phyloP scores from a whole-genome alignment of 2,888 invertebrate species.

The Rugalucina vietnamica region DNA sequence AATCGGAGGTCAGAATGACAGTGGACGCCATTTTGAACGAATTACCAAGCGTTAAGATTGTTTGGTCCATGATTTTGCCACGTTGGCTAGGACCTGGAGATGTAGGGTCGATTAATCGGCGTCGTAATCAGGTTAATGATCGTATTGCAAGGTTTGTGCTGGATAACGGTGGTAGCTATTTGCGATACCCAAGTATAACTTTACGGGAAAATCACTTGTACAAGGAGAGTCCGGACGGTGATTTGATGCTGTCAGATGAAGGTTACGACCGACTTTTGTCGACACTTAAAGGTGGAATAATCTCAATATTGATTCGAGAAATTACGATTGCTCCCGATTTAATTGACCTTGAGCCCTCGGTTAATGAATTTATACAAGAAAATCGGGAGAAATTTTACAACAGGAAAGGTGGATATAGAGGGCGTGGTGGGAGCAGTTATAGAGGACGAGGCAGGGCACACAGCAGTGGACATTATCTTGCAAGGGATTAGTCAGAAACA shows the following conservation, averaged over 20 bases:
- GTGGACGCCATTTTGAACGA: conserved; percentile 16
- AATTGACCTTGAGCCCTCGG: conserved; percentile 15
- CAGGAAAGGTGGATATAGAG: not conserved
- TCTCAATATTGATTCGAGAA: conserved; percentile 34
- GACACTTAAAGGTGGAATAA: conserved; percentile 24
- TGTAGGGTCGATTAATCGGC: conserved; percentile 13
- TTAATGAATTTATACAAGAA: conserved; percentile 28
- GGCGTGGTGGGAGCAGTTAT: not conserved
- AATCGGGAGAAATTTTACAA: conserved; percentile 13
- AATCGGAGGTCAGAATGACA: conserved; percentile 15
- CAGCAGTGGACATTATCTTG: too few species aligned
- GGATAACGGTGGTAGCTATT: conserved; percentile 38
- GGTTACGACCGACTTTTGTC: conserved; percentile 16
- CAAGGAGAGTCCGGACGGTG: conserved; percentile 21
- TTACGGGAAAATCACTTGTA: conserved; percentile 19
- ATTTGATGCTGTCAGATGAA: conserved; percentile 23
- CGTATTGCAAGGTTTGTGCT: conserved; percentile 34
- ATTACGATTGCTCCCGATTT: conserved; percentile 46
- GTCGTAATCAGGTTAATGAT: conserved; percentile 35
- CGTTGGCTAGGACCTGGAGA: conserved; percentile 16
- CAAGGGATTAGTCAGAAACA: too few species aligned
- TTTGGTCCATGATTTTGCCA: conserved; percentile 53
- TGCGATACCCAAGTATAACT: conserved; percentile 33
- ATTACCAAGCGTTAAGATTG: conserved; percentile 27
- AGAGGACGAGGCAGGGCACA: not conserved